Conservation (phyloP, 2,797 vertebrate species). For the Microctenopoma stevenorrisi region DNA sequence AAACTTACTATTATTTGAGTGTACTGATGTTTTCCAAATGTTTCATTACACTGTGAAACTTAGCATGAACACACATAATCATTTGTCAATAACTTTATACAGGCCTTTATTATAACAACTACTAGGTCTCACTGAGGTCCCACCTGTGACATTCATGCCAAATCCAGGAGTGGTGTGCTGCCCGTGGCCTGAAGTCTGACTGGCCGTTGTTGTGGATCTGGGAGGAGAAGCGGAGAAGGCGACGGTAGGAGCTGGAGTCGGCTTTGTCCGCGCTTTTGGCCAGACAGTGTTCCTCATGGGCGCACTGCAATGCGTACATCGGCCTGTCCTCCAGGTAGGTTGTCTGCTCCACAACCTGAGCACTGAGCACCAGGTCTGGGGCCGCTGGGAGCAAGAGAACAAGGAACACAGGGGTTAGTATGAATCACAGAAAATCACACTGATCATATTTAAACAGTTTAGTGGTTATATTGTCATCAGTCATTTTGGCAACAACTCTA, state of each 20-base stretch:
- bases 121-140: constrained; percentile 2
- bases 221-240: constrained; percentile 95
- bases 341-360: constrained; percentile 90
- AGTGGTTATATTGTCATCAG: neutral
- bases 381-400: constrained; percentile 81
- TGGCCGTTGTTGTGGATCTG: constrained; percentile 97
- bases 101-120: too few species aligned
- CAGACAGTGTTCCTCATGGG: constrained; percentile 94
- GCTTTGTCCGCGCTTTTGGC: constrained; percentile 82
- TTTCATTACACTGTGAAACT: too few species aligned
- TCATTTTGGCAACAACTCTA: neutral
- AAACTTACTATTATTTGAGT: too few species aligned
- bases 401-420: neutral
- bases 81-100: too few species aligned
- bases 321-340: constrained; percentile 97
- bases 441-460: neutral
- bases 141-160: constrained; percentile 98
- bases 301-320: constrained; percentile 92
- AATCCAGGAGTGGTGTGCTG: constrained; percentile 91
- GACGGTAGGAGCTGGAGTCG: constrained; percentile 83
- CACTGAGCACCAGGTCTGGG: constrained; percentile 92
- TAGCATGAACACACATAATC: too few species aligned
- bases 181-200: constrained; percentile 92
- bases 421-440: neutral
- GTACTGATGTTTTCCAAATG: too few species aligned